Evolutionary conservation across 1,140 invertebrate species (phyloP).

Genomic region (Lucilia sericata): DNA sequence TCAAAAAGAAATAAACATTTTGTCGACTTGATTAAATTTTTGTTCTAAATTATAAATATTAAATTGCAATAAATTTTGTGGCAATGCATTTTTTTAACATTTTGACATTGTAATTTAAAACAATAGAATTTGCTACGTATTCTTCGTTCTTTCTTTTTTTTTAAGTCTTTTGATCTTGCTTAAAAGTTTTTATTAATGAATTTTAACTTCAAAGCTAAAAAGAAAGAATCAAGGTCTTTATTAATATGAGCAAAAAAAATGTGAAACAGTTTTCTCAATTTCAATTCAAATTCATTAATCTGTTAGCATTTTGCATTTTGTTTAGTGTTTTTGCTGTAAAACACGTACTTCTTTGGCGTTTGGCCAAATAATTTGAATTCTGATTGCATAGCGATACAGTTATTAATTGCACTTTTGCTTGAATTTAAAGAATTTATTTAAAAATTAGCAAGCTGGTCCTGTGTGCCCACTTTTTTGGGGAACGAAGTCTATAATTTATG

Average conservation of each 20-base stretch:
- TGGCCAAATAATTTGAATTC: not conserved
- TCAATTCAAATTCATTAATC: not conserved
- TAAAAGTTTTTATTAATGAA: not conserved
- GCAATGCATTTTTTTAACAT: not conserved
- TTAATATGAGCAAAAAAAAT: not conserved
- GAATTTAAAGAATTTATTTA: no score
- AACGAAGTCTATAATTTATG: no score
- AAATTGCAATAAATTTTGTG: not conserved
- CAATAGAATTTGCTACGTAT: not conserved
- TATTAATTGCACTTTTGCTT: no score
- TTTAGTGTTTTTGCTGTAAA: not conserved
- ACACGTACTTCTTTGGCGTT: not conserved
- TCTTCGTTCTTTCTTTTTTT: not conserved
- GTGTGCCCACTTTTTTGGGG: no score
- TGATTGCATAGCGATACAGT: no score
- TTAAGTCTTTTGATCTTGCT: not conserved
- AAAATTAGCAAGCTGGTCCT: no score
- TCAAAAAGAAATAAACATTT: no score
- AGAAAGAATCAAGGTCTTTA: not conserved
- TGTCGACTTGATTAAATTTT: not conserved
- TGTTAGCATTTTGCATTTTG: no score
- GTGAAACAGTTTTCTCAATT: not conserved
- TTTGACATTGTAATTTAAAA: conserved; percentile 2
- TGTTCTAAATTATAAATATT: not conserved
- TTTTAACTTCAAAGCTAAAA: not conserved